A percentile compares a stretch with the other conserved stretches of the same genome.
Evolutionary conservation across 2,113 vertebrate species (phyloP).

Genomic region (rat (Rattus norvegicus)): DNA sequence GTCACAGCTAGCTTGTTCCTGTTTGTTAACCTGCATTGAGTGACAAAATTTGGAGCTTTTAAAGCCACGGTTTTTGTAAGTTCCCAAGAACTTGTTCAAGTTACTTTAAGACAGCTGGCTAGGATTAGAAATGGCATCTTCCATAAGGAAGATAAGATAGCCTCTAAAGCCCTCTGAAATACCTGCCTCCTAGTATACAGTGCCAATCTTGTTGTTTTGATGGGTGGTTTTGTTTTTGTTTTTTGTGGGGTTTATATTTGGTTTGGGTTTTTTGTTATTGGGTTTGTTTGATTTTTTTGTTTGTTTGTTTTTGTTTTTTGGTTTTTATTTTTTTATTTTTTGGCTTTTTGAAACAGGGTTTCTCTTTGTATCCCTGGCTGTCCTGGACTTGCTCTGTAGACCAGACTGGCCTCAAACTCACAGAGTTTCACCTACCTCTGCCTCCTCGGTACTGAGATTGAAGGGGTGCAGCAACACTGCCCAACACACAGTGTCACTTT

Average conservation of each 20-base stretch:
- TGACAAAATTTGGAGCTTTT: slow-evolving; percentile 11
- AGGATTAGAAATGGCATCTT: neutral
- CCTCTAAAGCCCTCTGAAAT: neutral
- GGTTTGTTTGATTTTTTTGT: too few relatives aligned
- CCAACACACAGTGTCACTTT: neutral
- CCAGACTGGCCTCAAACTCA: neutral
- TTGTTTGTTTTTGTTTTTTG: neutral
- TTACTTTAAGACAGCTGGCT: neutral
- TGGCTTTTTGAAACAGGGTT: neutral
- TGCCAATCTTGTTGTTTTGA: too few relatives aligned
- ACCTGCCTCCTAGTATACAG: neutral
- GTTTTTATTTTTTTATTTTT: neutral
- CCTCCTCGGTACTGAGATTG: neutral
- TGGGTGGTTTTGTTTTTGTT: neutral
- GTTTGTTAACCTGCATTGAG: neutral
- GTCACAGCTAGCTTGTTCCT: neutral
- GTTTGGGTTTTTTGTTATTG: neutral
- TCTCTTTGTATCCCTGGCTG: neutral
- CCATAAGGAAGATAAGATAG: neutral
- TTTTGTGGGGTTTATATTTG: neutral
- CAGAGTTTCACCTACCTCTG: neutral
- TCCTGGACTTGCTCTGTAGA: neutral
- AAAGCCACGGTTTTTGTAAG: slow-evolving; percentile 26
- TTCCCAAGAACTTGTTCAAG: neutral
- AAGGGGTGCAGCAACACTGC: neutral